Percentiles rank a stretch among this genome's conserved stretches.
Conservation (phyloP, 2,888 invertebrate species). For the Andrena chrysosceles region DNA sequence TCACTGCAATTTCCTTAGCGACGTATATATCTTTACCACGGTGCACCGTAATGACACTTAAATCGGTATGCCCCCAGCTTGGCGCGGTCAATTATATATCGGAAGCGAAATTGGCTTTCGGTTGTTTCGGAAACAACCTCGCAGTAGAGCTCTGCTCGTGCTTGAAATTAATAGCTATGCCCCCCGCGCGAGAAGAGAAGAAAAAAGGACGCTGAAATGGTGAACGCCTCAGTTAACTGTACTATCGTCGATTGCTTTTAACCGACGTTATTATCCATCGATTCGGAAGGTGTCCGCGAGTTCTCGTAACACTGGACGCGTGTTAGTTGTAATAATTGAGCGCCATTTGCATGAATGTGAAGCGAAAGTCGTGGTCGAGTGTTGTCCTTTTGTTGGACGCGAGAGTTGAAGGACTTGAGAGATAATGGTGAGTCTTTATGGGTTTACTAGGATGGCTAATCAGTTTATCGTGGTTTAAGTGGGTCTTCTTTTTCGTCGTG, state of each 20-base stretch:
- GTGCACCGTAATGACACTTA: constrained; percentile 38
- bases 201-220: not conserved
- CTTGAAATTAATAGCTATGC: constrained; percentile 55
- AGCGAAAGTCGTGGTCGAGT: constrained; percentile 3
- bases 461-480: not conserved
- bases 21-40: constrained; percentile 11
- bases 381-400: constrained; percentile 3
- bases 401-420: constrained; percentile 6
- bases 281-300: not conserved
- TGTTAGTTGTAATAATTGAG: constrained; percentile 26
- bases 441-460: not conserved
- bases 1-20: constrained; percentile 32
- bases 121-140: constrained; percentile 35
- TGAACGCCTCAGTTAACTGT: constrained; percentile 18
- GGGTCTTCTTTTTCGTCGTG: too few species aligned
- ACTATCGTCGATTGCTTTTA: constrained; percentile 25
- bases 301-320: not conserved
- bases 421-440: not conserved
- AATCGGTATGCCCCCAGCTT: constrained; percentile 18
- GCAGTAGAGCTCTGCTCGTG: not conserved
- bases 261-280: constrained; percentile 39
- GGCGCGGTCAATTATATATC: constrained; percentile 48
- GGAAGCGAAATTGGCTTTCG: constrained; percentile 44
- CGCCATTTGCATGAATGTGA: constrained; percentile 20
- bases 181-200: constrained; percentile 3